Conservation (phyloP, 2,797 vertebrate genomes). For the Miopithecus talapoin region DNA sequence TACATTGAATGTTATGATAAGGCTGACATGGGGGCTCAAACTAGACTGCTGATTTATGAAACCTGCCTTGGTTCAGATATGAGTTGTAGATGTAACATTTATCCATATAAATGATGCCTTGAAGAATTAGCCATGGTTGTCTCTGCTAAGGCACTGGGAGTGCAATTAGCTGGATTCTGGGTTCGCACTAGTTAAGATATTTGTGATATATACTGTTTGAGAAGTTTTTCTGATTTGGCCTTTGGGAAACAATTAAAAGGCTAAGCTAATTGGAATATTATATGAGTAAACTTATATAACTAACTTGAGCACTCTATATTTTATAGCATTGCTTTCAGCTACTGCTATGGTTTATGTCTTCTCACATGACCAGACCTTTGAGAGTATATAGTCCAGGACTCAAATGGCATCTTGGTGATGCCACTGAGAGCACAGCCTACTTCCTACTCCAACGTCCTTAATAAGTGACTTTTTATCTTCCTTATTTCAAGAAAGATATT, state of each 20-base stretch:
- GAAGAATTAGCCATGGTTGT: neutral
- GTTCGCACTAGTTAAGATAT: neutral
- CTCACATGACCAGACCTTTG: neutral
- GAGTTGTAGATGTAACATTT: neutral
- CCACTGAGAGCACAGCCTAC: neutral
- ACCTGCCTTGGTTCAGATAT: neutral
- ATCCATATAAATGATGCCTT: neutral
- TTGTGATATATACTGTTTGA: neutral
- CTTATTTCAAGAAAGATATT: neutral
- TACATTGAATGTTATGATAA: neutral
- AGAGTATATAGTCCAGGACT: neutral
- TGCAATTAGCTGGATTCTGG: neutral
- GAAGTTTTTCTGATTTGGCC: neutral
- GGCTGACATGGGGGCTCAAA: neutral
- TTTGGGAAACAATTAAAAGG: slow-evolving; percentile 1
- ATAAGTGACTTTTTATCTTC: neutral
- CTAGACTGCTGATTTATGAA: neutral
- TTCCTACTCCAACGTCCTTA: neutral
- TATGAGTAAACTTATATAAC: neutral
- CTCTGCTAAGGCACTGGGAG: neutral
- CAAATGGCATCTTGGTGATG: neutral
- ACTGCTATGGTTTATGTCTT: neutral
- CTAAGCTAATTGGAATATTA: slow-evolving; percentile 7
- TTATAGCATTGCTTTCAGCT: neutral
- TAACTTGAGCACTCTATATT: neutral